Percentiles rank a stretch among this genome's conserved stretches.
Conservation (phyloP, 2,888 invertebrate species). For the Drosophila neotestacea region DNA sequence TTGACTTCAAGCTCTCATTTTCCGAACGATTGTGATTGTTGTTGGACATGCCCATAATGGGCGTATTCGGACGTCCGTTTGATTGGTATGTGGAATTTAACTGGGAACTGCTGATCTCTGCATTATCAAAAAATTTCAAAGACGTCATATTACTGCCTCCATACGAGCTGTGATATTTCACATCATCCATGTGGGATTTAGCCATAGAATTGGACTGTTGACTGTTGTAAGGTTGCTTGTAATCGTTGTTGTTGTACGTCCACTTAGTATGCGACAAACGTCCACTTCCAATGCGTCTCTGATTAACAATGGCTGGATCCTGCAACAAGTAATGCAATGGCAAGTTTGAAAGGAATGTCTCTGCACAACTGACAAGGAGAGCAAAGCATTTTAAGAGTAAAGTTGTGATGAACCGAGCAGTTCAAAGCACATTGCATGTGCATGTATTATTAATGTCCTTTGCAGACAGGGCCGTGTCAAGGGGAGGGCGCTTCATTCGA, state of each 20-base stretch:
- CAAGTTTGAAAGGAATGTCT: background rate
- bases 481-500: no score
- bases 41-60: constrained; percentile 62
- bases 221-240: constrained; percentile 45
- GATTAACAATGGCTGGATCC: constrained; percentile 81
- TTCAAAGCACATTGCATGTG: no score
- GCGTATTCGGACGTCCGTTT: constrained; percentile 63
- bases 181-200: constrained; percentile 52
- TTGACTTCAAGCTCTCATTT: constrained; percentile 61
- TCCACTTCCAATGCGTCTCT: constrained; percentile 83
- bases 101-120: constrained; percentile 49
- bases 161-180: constrained; percentile 31
- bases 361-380: background rate
- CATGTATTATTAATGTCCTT: no score
- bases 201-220: constrained; percentile 21
- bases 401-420: background rate
- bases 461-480: no score
- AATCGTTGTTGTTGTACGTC: constrained; percentile 58
- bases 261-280: constrained; percentile 82
- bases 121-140: constrained; percentile 71
- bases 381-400: background rate
- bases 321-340: constrained; percentile 17
- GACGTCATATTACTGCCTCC: constrained; percentile 48
- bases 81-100: constrained; percentile 22
- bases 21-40: constrained; percentile 52